These are phyloP conservation scores for Psophia crepitans DNA, from an alignment of 2,113 vertebrate species.

Conservation along the genomic window DNA sequence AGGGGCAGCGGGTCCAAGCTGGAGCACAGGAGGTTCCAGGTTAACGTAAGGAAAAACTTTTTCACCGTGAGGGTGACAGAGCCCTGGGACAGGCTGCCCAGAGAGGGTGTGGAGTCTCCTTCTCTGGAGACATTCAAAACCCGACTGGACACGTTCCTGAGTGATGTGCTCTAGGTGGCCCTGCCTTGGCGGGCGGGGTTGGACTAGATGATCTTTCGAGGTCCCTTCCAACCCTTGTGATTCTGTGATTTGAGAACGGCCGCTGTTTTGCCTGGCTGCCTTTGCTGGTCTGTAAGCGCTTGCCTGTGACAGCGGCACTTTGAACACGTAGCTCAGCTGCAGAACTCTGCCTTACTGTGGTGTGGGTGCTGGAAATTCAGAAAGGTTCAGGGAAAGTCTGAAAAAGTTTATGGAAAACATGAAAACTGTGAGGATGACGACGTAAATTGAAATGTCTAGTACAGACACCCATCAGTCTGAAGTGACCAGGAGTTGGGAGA, in stretches of 20 bases:
- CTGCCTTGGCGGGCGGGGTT: no score
- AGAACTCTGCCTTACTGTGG: neutral
- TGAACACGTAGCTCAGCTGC: neutral
- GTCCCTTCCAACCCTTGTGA: no score
- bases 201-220: no score
- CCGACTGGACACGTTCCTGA: no score
- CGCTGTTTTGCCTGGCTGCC: accelerated
- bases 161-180: no score
- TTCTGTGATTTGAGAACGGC: accelerated
- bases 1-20: no score
- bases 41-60: no score
- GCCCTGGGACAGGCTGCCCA: no score
- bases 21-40: no score
- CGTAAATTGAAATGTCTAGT: neutral
- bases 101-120: no score
- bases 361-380: neutral
- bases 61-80: no score
- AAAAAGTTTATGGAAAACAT: neutral
- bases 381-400: neutral
- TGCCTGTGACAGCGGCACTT: neutral
- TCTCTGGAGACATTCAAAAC: no score
- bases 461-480: neutral
- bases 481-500: neutral
- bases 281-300: neutral
- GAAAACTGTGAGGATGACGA: neutral